A percentile compares a stretch with the other conserved stretches of the same genome.
Conservation (phyloP, 2,888 invertebrate species). For the Andrena bicolor region DNA sequence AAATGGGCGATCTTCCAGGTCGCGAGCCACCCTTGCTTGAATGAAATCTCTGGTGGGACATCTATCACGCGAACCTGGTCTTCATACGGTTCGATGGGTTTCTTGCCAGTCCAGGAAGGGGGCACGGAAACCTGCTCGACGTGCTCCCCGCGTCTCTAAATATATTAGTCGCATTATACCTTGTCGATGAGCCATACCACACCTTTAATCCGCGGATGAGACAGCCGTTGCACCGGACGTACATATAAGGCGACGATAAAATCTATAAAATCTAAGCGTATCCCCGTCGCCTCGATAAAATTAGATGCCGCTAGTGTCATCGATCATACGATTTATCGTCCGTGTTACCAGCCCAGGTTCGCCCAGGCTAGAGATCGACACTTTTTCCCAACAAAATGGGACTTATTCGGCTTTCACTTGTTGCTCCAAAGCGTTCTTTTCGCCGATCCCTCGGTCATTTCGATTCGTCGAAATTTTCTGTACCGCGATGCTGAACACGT, state of each 20-base stretch:
- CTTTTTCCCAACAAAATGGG: neutral
- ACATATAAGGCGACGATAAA: slow-evolving; percentile 26
- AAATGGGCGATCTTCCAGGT: no score
- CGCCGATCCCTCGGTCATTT: neutral
- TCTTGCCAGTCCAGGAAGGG: slow-evolving; percentile 42
- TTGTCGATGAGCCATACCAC: slow-evolving; percentile 60
- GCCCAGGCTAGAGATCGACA: neutral
- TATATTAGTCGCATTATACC: slow-evolving; percentile 61
- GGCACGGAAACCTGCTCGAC: slow-evolving; percentile 67
- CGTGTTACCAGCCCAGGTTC: neutral
- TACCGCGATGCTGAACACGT: neutral
- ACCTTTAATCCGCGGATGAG: slow-evolving; percentile 57
- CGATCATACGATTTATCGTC: slow-evolving; percentile 27
- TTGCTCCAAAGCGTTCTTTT: neutral
- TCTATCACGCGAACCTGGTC: slow-evolving; percentile 56
- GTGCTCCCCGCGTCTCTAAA: slow-evolving; percentile 60
- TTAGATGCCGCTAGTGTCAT: slow-evolving; percentile 24
- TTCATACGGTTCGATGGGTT: slow-evolving; percentile 53
- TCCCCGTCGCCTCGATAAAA: slow-evolving; percentile 36
- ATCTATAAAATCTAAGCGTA: slow-evolving; percentile 41
- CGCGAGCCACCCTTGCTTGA: no score
- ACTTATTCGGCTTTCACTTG: slow-evolving; percentile 4
- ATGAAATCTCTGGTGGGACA: slow-evolving; percentile 57
- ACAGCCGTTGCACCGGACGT: slow-evolving; percentile 26
- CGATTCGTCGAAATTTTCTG: neutral